A percentile compares a stretch with the other conserved stretches of the same genome.
Conservation (phyloP, 2,888 invertebrate species). For the Xestia ashworthii region DNA sequence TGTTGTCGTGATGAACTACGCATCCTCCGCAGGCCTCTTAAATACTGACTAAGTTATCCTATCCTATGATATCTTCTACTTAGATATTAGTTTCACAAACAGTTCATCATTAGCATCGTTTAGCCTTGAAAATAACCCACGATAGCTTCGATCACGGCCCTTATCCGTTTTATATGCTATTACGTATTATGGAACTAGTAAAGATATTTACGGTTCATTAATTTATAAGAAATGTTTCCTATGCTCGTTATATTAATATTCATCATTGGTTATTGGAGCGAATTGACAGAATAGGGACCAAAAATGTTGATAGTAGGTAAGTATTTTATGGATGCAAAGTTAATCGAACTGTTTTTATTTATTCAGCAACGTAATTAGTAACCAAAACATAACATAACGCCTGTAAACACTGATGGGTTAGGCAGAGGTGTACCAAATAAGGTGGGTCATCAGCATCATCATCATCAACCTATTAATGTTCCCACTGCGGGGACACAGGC, state of each 20-base stretch:
- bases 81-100: too few species aligned
- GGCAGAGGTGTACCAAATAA: too few species aligned
- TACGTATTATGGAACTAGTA: slow-evolving; percentile 14
- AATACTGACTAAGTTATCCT: too few species aligned
- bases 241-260: slow-evolving; percentile 30
- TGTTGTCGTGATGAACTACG: too few species aligned
- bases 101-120: not conserved
- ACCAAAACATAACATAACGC: not conserved
- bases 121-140: slow-evolving; percentile 3
- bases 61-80: too few species aligned
- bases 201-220: slow-evolving; percentile 37
- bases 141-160: not conserved
- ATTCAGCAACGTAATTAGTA: not conserved
- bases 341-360: not conserved
- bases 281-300: not conserved
- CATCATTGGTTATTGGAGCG: slow-evolving; percentile 14
- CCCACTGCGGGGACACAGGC: too few species aligned
- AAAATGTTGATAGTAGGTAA: not conserved
- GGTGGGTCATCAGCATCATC: too few species aligned
- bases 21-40: too few species aligned
- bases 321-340: not conserved
- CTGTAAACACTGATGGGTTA: too few species aligned
- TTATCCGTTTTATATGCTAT: not conserved
- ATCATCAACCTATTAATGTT: too few species aligned
- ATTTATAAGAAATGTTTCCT: slow-evolving; percentile 10